phyloP scores from a whole-genome alignment of 2,113 vertebrate genomes.

The Peromyscus californicus region DNA sequence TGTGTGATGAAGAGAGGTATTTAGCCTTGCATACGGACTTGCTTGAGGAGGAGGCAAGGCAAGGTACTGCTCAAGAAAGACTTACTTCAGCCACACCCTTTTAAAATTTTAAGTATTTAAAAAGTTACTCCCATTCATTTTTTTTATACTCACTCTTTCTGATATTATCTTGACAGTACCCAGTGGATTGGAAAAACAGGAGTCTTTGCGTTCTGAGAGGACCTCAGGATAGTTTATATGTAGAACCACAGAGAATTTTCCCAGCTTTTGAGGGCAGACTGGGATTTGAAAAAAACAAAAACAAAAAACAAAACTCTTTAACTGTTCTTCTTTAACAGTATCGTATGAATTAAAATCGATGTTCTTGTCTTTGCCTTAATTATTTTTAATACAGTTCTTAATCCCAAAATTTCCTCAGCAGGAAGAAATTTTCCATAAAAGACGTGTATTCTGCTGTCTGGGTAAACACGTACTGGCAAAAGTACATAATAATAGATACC shows the following conservation, averaged over 20 bases:
- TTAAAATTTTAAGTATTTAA: slow-evolving; percentile 83
- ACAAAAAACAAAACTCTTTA: slow-evolving; percentile 81
- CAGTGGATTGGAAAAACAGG: slow-evolving; percentile 92
- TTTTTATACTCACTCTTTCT: slow-evolving; percentile 93
- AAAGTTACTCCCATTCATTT: slow-evolving; percentile 89
- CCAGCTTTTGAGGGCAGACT: slow-evolving; percentile 90
- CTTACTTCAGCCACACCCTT: slow-evolving; percentile 87
- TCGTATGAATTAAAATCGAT: slow-evolving; percentile 80
- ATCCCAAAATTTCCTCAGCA: slow-evolving; percentile 82
- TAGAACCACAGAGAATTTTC: slow-evolving; percentile 90
- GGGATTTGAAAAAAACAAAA: slow-evolving; percentile 85
- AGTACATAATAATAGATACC: slow-evolving; percentile 71
- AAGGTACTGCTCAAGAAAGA: slow-evolving; percentile 94
- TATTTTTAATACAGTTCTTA: slow-evolving; percentile 80
- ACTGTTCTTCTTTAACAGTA: slow-evolving; percentile 87
- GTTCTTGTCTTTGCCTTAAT: slow-evolving; percentile 78
- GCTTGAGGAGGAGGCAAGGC: slow-evolving; percentile 99
- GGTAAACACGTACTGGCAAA: slow-evolving; percentile 80
- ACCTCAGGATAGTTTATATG: slow-evolving; percentile 93
- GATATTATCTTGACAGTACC: slow-evolving; percentile 94
- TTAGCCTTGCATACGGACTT: slow-evolving; percentile 99
- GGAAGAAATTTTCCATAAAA: slow-evolving; percentile 83
- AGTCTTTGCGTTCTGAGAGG: slow-evolving; percentile 92
- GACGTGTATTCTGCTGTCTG: slow-evolving; percentile 80
- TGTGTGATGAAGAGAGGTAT: slow-evolving; percentile 99